Percentiles rank a stretch among this genome's conserved stretches.
These are phyloP conservation scores for Bombus confusus DNA, from an alignment of 1,140 invertebrate species.

Conservation along the genomic window DNA sequence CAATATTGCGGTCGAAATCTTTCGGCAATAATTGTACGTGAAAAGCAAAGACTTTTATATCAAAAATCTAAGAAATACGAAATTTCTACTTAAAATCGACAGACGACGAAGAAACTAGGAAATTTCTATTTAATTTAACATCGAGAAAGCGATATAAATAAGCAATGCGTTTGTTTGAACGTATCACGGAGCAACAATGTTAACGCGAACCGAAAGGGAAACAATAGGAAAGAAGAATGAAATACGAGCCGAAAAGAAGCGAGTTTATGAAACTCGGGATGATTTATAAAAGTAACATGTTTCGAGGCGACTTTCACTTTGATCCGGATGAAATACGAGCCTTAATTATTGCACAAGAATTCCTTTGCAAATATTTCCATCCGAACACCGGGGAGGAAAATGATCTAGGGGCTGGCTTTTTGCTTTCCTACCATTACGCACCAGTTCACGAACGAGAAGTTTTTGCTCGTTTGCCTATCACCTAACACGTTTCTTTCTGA, in stretches of 20 bases:
- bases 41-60: neutral
- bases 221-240: neutral
- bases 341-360: neutral
- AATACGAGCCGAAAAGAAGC: neutral
- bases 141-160: neutral
- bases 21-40: too few species aligned
- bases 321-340: neutral
- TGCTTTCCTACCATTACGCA: conserved; percentile 2
- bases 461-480: neutral
- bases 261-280: neutral
- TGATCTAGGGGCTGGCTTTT: neutral
- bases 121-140: neutral
- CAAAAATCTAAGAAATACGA: too few species aligned
- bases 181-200: neutral
- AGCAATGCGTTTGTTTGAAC: neutral
- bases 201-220: neutral
- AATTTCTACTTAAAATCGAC: too few species aligned
- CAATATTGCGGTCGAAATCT: too few species aligned
- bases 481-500: neutral
- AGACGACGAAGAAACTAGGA: too few species aligned
- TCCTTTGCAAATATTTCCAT: neutral
- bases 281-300: conserved; percentile 1
- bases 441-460: neutral
- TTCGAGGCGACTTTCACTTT: neutral
- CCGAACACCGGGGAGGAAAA: neutral